Percentiles rank a stretch among this genome's conserved stretches.
Evolutionary conservation across 2,797 vertebrate species (phyloP).

Genomic region (Ctenosaura bakeri): DNA sequence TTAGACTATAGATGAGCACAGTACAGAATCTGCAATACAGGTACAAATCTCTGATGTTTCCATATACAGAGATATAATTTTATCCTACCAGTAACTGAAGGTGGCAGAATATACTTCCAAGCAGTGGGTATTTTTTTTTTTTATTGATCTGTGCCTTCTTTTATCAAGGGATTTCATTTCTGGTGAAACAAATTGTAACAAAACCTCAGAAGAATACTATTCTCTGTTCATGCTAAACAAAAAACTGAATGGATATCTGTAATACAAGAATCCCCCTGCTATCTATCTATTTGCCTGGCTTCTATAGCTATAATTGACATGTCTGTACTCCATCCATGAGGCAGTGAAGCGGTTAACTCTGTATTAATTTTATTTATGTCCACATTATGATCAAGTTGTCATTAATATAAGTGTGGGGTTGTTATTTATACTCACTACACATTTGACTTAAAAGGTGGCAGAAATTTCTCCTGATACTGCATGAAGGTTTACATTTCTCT

Average conservation of each 20-base stretch:
- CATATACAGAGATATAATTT: neutral
- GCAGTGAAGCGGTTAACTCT: slow-evolving; percentile 63
- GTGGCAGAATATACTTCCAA: neutral
- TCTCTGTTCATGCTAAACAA: neutral
- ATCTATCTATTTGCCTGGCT: slow-evolving; percentile 14
- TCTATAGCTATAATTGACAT: slow-evolving; percentile 37
- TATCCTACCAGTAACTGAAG: neutral
- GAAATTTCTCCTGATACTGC: slow-evolving; percentile 60
- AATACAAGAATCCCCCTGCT: slow-evolving; percentile 5
- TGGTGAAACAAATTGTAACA: slow-evolving; percentile 17
- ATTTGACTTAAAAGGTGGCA: slow-evolving; percentile 55
- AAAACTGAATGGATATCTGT: slow-evolving; percentile 7
- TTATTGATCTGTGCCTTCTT: slow-evolving; percentile 12
- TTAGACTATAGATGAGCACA: neutral
- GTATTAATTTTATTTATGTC: slow-evolving; percentile 60
- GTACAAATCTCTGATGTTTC: slow-evolving; percentile 17
- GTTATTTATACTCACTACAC: slow-evolving; percentile 67
- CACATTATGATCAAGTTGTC: slow-evolving; percentile 61
- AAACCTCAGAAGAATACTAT: neutral
- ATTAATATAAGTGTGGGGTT: slow-evolving; percentile 62
- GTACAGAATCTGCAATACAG: slow-evolving; percentile 5
- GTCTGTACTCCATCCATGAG: slow-evolving; percentile 15
- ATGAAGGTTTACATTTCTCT: slow-evolving; percentile 76
- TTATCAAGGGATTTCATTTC: slow-evolving; percentile 23
- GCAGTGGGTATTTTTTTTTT: neutral